phyloP scores from a whole-genome alignment of 2,888 invertebrate genomes.

The Amphimallon solstitiale region DNA sequence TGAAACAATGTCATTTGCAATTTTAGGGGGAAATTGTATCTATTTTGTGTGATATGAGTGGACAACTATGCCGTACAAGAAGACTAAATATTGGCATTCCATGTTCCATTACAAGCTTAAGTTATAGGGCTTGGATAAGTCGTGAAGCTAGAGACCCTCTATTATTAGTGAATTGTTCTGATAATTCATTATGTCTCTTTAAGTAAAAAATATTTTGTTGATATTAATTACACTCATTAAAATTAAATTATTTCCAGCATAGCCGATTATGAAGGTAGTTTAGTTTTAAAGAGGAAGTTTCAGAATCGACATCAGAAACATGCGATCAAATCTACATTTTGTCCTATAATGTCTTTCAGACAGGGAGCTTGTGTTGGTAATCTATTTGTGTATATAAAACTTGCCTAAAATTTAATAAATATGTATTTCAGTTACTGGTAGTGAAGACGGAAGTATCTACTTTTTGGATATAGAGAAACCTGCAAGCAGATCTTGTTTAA shows the following conservation, averaged over 20 bases:
- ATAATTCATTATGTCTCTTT: constrained; percentile 78
- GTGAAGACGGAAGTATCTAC: constrained; percentile 82
- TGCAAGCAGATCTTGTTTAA: constrained; percentile 67
- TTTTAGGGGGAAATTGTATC: constrained; percentile 60
- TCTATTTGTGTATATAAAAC: constrained; percentile 37
- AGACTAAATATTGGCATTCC: constrained; percentile 52
- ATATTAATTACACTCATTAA: neutral
- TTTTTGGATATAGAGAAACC: constrained; percentile 78
- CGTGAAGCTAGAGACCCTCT: constrained; percentile 74
- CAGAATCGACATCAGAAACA: constrained; percentile 70
- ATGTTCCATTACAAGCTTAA: constrained; percentile 74
- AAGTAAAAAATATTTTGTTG: constrained; percentile 47
- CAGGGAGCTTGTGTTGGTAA: constrained; percentile 81
- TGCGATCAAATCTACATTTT: constrained; percentile 80
- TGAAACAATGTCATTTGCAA: neutral
- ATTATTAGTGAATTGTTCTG: constrained; percentile 80
- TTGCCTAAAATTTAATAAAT: neutral
- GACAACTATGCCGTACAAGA: constrained; percentile 54
- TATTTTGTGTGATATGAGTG: constrained; percentile 57
- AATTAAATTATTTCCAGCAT: constrained; percentile 64
- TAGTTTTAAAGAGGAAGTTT: constrained; percentile 74
- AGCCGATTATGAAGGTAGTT: constrained; percentile 72
- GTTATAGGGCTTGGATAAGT: constrained; percentile 85
- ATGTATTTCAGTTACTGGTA: constrained; percentile 74
- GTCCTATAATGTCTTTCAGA: constrained; percentile 85